Evolutionary conservation across 2,113 vertebrate species (phyloP), one percentile per base, ranked within the genome.

Genomic region (Apteryx mantelli): DNA sequence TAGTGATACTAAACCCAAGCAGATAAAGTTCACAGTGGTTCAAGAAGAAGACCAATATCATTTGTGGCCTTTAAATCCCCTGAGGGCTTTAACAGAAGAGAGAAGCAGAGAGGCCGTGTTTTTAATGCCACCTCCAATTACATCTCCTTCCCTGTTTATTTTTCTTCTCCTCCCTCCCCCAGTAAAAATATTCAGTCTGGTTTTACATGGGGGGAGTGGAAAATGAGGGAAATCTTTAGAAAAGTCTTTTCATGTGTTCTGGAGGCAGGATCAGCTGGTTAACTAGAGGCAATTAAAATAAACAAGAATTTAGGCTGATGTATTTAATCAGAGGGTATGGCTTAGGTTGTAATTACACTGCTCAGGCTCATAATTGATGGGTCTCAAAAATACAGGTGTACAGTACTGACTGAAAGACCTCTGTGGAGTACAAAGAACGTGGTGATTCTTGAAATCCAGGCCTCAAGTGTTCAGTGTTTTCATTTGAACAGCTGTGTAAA

Each of bases 231-330:
- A 78, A 55, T 86, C 78, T 95, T 85, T 30, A 50, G 34, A 92
- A 95, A 93, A 71, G 76, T 91, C 68, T 78, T 95, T 95, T 96
- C 73, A 55, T 88, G 46, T 94, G 63, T 94, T 95, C 91, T 85
- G 42, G 86, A 93, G 88, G 53, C 32, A 95, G 89, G 82, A 61
- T 52, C 77, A 89, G 80, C 84, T 95, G 95, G 95, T 82, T 93
- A 97, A 97, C 93, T 94, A 94, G 87, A 95, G 53, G 91, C 89
- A 97, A 97, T 95, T 95, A 97, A 97, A 97, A 94, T 97, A 98
- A 98, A 96, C 95, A 98, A 17, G 21, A 96, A 84, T 97, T 97
- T 97, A 92, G 93, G 81, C 81, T 95, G 91, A 96, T 95, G 89
- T 86, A 95, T 97, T 97, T 97, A 96, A 97, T 96, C 91, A 88